These are phyloP conservation scores for Macrosteles quadrilineatus DNA, from an alignment of 1,140 invertebrate species.

Conservation along the genomic window DNA sequence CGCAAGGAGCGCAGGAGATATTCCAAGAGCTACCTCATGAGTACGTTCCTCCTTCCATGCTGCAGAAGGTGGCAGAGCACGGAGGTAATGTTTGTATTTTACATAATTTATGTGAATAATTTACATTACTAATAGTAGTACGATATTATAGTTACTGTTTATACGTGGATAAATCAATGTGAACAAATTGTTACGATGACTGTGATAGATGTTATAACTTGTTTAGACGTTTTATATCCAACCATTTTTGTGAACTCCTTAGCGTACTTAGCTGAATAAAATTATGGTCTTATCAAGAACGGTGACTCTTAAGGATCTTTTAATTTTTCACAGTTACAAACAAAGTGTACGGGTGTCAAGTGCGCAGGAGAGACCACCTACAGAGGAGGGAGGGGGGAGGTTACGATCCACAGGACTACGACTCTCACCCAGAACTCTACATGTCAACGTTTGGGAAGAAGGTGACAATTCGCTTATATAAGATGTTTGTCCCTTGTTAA, in stretches of 20 bases:
- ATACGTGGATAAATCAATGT: too few relatives aligned
- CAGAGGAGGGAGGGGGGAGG: constrained; percentile 88
- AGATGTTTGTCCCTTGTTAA: too few relatives aligned
- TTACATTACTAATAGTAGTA: too few relatives aligned
- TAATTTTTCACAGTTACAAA: constrained; percentile 38
- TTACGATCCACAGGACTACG: constrained; percentile 91
- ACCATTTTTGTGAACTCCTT: too few relatives aligned
- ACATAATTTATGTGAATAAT: too few relatives aligned
- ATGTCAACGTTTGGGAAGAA: constrained; percentile 96
- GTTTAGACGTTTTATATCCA: neutral
- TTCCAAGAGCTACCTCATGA: constrained; percentile 97
- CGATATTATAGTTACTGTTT: too few relatives aligned
- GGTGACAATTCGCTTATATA: too few relatives aligned
- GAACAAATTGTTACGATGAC: too few relatives aligned
- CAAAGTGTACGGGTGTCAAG: constrained; percentile 83
- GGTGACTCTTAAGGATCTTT: too few relatives aligned
- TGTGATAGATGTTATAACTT: too few relatives aligned
- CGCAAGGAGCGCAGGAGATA: constrained; percentile 92
- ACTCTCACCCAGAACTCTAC: constrained; percentile 89
- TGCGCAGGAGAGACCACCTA: constrained; percentile 89
- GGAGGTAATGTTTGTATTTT: constrained; percentile 72
- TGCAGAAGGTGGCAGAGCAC: constrained; percentile 94
- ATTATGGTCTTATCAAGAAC: too few relatives aligned
- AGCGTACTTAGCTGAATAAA: too few relatives aligned
- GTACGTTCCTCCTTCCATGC: constrained; percentile 92